Percentiles rank a stretch among this genome's conserved stretches.
These are phyloP conservation scores for Oplegnathus fasciatus DNA, from an alignment of 2,113 vertebrate genomes.

Conservation along the genomic window DNA sequence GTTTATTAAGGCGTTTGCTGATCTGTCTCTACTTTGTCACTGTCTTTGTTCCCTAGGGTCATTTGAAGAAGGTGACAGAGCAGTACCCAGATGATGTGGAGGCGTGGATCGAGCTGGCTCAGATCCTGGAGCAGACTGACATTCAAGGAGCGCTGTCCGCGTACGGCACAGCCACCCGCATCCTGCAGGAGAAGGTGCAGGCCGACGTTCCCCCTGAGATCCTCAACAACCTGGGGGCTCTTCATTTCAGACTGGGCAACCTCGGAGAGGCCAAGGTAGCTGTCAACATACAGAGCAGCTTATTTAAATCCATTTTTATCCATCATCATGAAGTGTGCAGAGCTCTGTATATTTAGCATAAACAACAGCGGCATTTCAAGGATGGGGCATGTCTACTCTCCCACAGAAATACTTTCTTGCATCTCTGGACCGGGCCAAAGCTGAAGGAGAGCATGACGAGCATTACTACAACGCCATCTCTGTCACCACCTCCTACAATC, in stretches of 20 bases:
- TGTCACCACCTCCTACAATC: slow-evolving; percentile 97
- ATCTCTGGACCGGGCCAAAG: slow-evolving; percentile 96
- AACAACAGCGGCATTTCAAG: slow-evolving; percentile 27
- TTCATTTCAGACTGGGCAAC: slow-evolving; percentile 98
- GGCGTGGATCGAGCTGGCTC: slow-evolving; percentile 98
- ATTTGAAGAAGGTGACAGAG: slow-evolving; percentile 98
- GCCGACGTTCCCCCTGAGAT: slow-evolving; percentile 98
- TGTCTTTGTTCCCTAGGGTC: slow-evolving; percentile 86
- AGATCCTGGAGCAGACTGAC: slow-evolving; percentile 98
- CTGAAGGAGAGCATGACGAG: slow-evolving; percentile 97
- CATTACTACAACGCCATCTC: slow-evolving; percentile 99
- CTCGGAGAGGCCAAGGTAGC: slow-evolving; percentile 96
- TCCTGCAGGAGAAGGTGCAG: slow-evolving; percentile 98
- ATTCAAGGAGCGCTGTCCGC: slow-evolving; percentile 98
- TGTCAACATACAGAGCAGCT: background rate
- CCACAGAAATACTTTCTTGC: slow-evolving; percentile 98
- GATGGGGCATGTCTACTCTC: slow-evolving; percentile 6
- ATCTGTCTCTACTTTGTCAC: background rate
- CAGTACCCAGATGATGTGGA: slow-evolving; percentile 99
- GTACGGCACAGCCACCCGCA: slow-evolving; percentile 97
- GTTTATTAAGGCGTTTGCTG: background rate
- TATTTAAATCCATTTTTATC: background rate
- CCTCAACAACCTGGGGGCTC: slow-evolving; percentile 96
- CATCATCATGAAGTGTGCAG: background rate
- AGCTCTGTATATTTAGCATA: background rate